Conservation (phyloP, 2,113 vertebrate genomes). For the Vulpes vulpes region DNA sequence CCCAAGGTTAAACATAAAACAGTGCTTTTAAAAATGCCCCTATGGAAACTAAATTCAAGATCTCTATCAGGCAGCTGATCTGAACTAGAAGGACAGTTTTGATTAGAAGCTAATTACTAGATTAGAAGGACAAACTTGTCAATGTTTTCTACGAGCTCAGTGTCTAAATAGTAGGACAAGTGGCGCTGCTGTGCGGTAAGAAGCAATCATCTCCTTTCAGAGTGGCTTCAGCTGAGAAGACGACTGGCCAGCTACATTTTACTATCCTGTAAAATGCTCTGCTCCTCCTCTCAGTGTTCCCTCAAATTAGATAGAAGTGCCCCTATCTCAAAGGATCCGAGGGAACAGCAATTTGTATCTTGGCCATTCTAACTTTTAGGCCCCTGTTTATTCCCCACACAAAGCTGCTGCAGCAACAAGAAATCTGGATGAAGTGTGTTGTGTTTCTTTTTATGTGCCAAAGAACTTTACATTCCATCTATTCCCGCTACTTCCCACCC, state of each 20-base stretch:
- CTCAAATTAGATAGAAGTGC: accelerated
- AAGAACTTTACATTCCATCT: neutral
- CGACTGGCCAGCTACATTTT: accelerated
- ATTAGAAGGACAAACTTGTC: neutral
- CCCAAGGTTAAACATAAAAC: neutral
- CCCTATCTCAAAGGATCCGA: too few species aligned
- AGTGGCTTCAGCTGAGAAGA: too few species aligned
- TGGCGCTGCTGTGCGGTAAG: accelerated
- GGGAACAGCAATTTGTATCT: neutral
- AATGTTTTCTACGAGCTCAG: neutral
- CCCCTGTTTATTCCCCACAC: neutral
- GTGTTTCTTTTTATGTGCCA: neutral
- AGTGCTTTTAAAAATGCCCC: neutral
- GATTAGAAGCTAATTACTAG: neutral
- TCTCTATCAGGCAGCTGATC: neutral
- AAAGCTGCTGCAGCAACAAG: neutral
- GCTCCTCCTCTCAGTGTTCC: too few species aligned
- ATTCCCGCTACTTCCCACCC: neutral
- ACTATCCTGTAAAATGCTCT: neutral
- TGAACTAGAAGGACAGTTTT: neutral
- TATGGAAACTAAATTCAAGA: neutral
- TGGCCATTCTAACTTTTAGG: neutral
- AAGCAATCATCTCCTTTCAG: neutral
- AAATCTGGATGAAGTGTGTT: neutral
- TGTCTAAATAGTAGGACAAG: accelerated